Evolutionary conservation across 2,888 invertebrate genomes (phyloP).

Genomic region (Camponotus fellah): DNA sequence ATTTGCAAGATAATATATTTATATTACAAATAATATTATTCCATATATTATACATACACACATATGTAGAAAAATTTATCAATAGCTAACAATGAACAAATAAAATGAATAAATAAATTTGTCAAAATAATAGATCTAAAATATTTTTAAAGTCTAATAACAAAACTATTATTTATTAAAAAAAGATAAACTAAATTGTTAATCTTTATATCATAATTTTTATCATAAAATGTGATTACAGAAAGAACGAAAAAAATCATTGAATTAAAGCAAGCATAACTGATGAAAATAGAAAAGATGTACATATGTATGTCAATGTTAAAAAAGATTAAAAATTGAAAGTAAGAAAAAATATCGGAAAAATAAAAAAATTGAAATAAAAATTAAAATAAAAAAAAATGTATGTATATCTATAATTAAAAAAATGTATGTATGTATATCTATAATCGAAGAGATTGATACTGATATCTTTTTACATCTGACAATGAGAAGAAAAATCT

Average conservation of each 20-base stretch:
- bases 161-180: neutral
- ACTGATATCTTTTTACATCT: too few relatives aligned
- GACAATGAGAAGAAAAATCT: neutral
- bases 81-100: too few relatives aligned
- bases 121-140: too few relatives aligned
- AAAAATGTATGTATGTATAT: too few relatives aligned
- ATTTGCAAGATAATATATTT: neutral
- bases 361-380: neutral
- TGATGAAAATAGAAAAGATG: neutral
- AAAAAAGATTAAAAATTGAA: neutral
- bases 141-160: neutral
- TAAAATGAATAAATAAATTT: neutral
- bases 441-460: too few relatives aligned
- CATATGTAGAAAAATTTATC: neutral
- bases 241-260: neutral
- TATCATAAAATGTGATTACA: neutral
- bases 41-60: neutral
- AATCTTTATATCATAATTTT: neutral
- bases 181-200: neutral
- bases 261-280: neutral
- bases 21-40: neutral
- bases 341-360: neutral
- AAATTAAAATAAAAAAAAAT: neutral
- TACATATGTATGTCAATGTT: neutral
- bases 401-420: neutral